Conservation (phyloP, 1,140 invertebrate species). For the Drosophila novamexicana region DNA sequence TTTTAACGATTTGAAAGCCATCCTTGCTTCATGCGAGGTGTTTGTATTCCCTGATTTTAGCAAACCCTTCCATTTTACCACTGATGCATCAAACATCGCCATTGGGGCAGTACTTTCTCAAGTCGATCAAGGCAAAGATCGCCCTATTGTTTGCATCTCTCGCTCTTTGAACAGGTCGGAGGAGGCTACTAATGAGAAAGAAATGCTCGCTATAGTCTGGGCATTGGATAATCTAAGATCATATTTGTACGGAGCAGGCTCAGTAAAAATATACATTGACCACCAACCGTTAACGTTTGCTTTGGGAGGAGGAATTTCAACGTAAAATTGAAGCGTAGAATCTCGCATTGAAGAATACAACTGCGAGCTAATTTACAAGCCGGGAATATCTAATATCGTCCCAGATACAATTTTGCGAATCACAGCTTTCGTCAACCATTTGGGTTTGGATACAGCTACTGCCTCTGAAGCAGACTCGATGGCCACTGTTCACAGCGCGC, state of each 20-base stretch:
- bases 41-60: constrained; percentile 10
- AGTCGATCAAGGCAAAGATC: background rate
- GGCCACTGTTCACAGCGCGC: constrained; percentile 3
- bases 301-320: background rate
- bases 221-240: background rate
- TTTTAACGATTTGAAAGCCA: background rate
- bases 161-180: background rate
- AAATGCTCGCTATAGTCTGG: constrained; percentile 22
- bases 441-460: background rate
- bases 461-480: background rate
- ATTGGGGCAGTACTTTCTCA: constrained; percentile 4
- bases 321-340: background rate
- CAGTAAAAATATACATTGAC: background rate
- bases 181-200: constrained; percentile 12
- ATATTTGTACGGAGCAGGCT: background rate
- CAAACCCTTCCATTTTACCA: constrained; percentile 1
- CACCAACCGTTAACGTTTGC: constrained; percentile 5
- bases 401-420: too few species aligned
- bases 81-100: constrained; percentile 1
- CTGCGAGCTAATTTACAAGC: too few species aligned
- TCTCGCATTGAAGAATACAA: too few species aligned
- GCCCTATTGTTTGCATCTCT: constrained; percentile 5
- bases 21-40: constrained; percentile 3
- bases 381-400: too few species aligned
- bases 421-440: too few species aligned